Conservation (phyloP, 2,888 invertebrate genomes). For the Epinotia ramella region DNA sequence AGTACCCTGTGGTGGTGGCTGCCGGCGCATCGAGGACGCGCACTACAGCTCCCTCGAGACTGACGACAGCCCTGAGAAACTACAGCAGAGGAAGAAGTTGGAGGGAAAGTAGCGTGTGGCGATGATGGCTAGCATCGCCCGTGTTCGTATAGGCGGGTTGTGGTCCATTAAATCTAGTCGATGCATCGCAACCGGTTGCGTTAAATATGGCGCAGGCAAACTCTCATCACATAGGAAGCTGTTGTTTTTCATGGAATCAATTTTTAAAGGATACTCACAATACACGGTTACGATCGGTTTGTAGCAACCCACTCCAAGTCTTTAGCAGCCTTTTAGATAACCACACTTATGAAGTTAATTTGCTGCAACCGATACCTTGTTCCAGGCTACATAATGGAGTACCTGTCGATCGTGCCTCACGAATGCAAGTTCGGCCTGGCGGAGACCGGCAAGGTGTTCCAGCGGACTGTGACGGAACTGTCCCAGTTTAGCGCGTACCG, state of each 20-base stretch:
- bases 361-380: constrained; percentile 47
- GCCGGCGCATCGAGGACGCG: too few relatives aligned
- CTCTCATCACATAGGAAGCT: too few relatives aligned
- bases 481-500: constrained; percentile 92
- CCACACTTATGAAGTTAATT: not conserved
- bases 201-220: too few relatives aligned
- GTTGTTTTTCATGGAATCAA: too few relatives aligned
- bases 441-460: constrained; percentile 91
- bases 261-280: too few relatives aligned
- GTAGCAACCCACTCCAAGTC: too few relatives aligned
- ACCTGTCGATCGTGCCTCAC: constrained; percentile 91
- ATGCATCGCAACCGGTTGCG: too few relatives aligned
- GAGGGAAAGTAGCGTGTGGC: constrained; percentile 85
- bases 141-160: not conserved
- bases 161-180: too few relatives aligned
- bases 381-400: constrained; percentile 91
- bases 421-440: constrained; percentile 91
- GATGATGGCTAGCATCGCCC: not conserved
- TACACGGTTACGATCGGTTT: too few relatives aligned
- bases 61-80: too few relatives aligned
- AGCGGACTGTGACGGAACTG: constrained; percentile 88
- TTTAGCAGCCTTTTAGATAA: not conserved
- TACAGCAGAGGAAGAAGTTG: constrained; percentile 87
- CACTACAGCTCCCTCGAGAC: too few relatives aligned
- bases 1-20: not conserved